Conservation (phyloP, 2,888 invertebrate species). For the Leptopilina drosophilae region DNA sequence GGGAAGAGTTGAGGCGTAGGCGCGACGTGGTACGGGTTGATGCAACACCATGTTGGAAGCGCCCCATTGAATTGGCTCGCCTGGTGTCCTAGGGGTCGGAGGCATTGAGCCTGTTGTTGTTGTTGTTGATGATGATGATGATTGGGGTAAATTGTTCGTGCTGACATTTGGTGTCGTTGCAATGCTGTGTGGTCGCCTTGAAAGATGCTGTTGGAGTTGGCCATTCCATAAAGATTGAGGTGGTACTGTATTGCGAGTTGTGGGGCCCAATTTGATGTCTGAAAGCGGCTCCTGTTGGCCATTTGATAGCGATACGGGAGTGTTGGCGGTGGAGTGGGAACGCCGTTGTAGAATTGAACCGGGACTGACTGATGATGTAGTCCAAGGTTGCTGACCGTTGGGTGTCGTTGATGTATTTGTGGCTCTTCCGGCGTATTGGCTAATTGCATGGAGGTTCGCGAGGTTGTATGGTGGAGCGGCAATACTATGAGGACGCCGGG, state of each 20-base stretch:
- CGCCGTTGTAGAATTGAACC: constrained; percentile 56
- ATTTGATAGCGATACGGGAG: constrained; percentile 63
- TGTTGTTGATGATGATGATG: constrained; percentile 45
- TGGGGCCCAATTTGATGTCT: constrained; percentile 44
- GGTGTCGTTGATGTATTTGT: constrained; percentile 47
- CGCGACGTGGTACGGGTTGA: constrained; percentile 74
- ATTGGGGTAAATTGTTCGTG: constrained; percentile 50
- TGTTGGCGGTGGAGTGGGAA: constrained; percentile 65
- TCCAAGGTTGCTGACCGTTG: constrained; percentile 50
- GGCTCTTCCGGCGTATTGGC: constrained; percentile 65
- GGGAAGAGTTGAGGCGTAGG: constrained; percentile 78
- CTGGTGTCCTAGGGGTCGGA: constrained; percentile 66
- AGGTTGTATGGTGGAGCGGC: constrained; percentile 77
- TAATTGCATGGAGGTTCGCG: constrained; percentile 77
- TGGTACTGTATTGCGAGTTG: constrained; percentile 70
- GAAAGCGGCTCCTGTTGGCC: constrained; percentile 42
- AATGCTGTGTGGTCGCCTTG: constrained; percentile 82
- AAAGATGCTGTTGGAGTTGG: constrained; percentile 69
- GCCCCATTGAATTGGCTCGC: constrained; percentile 74
- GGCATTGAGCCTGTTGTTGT: constrained; percentile 54
- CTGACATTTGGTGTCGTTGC: constrained; percentile 77
- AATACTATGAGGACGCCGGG: constrained; percentile 80
- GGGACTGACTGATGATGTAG: constrained; percentile 43
- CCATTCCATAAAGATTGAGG: constrained; percentile 75
- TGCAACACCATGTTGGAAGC: constrained; percentile 73